A percentile compares a stretch with the other conserved stretches of the same genome.
Conservation (phyloP, 2,888 invertebrate genomes). For the Seladonia tumulorum region DNA sequence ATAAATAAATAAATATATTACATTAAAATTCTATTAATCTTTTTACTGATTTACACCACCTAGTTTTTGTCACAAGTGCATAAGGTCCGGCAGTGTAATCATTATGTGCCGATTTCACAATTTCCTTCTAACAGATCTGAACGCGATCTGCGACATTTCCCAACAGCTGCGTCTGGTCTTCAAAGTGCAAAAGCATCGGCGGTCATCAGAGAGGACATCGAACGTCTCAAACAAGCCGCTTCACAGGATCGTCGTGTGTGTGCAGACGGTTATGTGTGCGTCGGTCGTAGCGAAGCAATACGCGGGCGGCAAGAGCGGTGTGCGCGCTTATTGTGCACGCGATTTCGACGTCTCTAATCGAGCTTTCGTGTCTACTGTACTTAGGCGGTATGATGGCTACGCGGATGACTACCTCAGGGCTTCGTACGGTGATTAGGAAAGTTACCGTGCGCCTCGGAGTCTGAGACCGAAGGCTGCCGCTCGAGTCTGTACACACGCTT, state of each 20-base stretch:
- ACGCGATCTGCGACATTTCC: too few species aligned
- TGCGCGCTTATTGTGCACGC: constrained; percentile 73
- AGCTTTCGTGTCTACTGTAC: constrained; percentile 77
- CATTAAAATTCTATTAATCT: too few species aligned
- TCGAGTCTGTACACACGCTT: constrained; percentile 64
- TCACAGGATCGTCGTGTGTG: not conserved
- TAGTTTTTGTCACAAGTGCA: too few species aligned
- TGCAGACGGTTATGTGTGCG: too few species aligned
- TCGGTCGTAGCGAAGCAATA: not conserved
- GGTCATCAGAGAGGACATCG: not conserved
- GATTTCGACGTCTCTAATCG: constrained; percentile 78
- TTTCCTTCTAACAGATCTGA: too few species aligned
- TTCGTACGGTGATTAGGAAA: constrained; percentile 78
- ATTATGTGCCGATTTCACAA: too few species aligned
- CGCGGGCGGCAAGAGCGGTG: not conserved
- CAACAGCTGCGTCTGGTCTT: too few species aligned
- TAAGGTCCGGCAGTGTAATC: too few species aligned
- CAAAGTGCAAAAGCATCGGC: not conserved
- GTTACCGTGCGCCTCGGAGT: constrained; percentile 73
- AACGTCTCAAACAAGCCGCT: not conserved
- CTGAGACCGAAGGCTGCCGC: constrained; percentile 65
- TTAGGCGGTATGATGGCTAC: constrained; percentile 72
- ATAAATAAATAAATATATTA: too few species aligned
- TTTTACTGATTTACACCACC: too few species aligned
- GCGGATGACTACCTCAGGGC: constrained; percentile 75